Conservation (phyloP, 2,888 invertebrate genomes). For the Epistrophella euchroma region DNA sequence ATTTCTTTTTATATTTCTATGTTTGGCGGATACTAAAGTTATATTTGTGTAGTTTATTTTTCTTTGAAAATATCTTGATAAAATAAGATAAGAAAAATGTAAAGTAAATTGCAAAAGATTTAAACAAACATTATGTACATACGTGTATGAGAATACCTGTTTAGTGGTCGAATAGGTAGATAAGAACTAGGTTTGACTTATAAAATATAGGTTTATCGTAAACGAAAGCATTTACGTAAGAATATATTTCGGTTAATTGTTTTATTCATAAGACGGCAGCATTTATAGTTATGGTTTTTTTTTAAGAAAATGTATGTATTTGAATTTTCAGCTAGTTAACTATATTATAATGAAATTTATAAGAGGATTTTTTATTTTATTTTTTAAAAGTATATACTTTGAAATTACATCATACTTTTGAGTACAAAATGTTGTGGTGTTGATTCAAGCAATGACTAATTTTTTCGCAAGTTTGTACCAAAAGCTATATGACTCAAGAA, state of each 20-base stretch:
- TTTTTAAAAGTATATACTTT: too few relatives aligned
- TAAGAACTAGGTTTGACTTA: constrained; percentile 2
- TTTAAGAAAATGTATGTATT: too few relatives aligned
- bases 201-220: neutral
- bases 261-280: neutral
- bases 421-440: too few relatives aligned
- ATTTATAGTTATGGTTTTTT: too few relatives aligned
- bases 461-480: too few relatives aligned
- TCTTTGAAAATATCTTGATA: constrained; percentile 9
- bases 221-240: neutral
- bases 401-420: too few relatives aligned
- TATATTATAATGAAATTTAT: too few relatives aligned
- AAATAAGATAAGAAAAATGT: constrained; percentile 9
- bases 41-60: neutral
- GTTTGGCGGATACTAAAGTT: constrained; percentile 15
- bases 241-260: neutral
- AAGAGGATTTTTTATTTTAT: too few relatives aligned
- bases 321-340: too few relatives aligned
- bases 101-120: constrained; percentile 20
- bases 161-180: constrained; percentile 10
- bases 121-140: constrained; percentile 12
- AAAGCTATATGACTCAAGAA: too few relatives aligned
- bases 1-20: constrained; percentile 1
- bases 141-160: constrained; percentile 6
- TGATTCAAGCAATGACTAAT: too few relatives aligned